Evolutionary conservation across 2,888 invertebrate genomes (phyloP).

Genomic region (Pediacus dermestoides): DNA sequence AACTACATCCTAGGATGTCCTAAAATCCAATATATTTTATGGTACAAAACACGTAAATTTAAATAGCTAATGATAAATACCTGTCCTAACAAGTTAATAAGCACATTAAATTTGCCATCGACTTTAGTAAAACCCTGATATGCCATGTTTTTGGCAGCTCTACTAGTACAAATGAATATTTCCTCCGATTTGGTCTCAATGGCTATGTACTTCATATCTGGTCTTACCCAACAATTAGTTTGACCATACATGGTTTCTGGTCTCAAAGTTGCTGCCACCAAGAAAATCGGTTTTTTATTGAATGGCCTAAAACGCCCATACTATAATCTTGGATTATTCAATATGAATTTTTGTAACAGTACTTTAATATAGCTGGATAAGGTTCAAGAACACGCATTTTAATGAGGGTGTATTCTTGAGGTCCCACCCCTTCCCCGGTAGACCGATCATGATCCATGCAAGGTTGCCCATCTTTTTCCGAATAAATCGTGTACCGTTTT

Average conservation of each 20-base stretch:
- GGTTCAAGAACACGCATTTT: slow-evolving; percentile 84
- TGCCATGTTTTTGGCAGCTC: slow-evolving; percentile 93
- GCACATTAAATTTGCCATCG: slow-evolving; percentile 72
- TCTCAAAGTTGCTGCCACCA: slow-evolving; percentile 96
- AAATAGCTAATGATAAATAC: slow-evolving; percentile 43
- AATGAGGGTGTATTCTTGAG: slow-evolving; percentile 95
- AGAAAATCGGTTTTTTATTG: slow-evolving; percentile 60
- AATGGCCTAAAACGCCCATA: slow-evolving; percentile 54
- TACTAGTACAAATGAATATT: slow-evolving; percentile 80
- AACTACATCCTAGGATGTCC: slow-evolving; percentile 77
- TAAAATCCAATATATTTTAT: slow-evolving; percentile 28
- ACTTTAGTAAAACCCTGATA: slow-evolving; percentile 86
- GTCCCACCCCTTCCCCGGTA: slow-evolving; percentile 94
- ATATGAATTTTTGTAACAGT: too few species aligned
- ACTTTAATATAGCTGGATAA: slow-evolving; percentile 68
- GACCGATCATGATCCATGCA: slow-evolving; percentile 99
- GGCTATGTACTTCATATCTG: slow-evolving; percentile 90
- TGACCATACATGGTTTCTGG: slow-evolving; percentile 99
- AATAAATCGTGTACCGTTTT: slow-evolving; percentile 94
- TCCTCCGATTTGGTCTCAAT: slow-evolving; percentile 70
- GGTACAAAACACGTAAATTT: background rate
- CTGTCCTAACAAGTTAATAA: slow-evolving; percentile 67
- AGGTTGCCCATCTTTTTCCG: slow-evolving; percentile 94
- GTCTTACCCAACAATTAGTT: slow-evolving; percentile 98
- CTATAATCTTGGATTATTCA: slow-evolving; percentile 13